Base-by-base conservation (phyloP, 2,797 vertebrate species). In the Lates japonicus region DNA sequence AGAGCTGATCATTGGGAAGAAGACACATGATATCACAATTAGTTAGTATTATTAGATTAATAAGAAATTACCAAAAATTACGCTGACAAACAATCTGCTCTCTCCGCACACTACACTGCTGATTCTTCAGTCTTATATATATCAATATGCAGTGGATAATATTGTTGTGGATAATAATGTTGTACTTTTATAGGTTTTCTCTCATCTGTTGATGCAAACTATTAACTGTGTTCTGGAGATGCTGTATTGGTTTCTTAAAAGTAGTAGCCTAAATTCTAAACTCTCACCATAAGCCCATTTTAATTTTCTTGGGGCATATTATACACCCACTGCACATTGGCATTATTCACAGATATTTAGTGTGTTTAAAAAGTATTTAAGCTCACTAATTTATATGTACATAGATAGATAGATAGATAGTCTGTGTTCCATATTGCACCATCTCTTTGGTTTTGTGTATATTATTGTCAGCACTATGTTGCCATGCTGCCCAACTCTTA, bases 401-500 rank as follows among this genome's bases (percentile, higher is more conserved):
- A n/a, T n/a, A n/a, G 54, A 81, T 63, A 19, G 44, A 74, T 62
- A 1, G n/a, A 66, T 6, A 44, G 64, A 68, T 22, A 41, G 33
- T n/a, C 20, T n/a, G 3, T 51, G 49, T 33, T 20, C 35, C 31
- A 10, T 42, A 37, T 55, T 48, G 63, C 25, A 17, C 69, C 39
- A 64, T 68, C 19, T 35, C 19, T 22, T 31, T 20, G 7, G 39
- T n/a, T 67, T 14, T 31, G 68, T 61, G 55, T 76, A n/a, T 83
- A 44, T 76, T n/a, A n/a, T 62, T 86, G 58, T 76, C 42, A 72
- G 51, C 62, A 51, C 14, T 48, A 44, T 66, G 37, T n/a, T 51
- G 19, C 25, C 60, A 33, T 54, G 31, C 65, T 3, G 17, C 62
- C 63, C 25, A n/a, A 60, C 64, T 84, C 76, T 76, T 11, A 46